Evolutionary conservation across 2,113 vertebrate genomes (phyloP), one percentile per base, ranked within the genome.

Genomic region (Dasyornis broadbenti): DNA sequence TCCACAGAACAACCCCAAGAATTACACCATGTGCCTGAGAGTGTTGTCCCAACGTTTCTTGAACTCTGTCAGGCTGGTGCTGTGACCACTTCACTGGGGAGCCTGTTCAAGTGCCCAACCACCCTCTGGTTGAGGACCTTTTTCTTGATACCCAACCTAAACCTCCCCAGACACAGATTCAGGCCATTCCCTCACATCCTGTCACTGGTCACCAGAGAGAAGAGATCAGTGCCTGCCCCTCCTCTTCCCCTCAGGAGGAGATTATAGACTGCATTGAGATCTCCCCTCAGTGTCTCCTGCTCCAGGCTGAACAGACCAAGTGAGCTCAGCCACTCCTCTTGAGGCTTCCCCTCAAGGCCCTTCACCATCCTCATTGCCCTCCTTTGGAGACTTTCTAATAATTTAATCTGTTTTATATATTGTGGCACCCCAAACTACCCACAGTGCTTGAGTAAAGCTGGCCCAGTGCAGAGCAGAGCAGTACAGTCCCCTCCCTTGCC

Each of bases 131-230:
- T 47, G 21, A 73, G 54, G 22, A 18, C 33, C 6, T 22, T 40
- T 76, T 79, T 70, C 19, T 14, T 40, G 4, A 35, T 40, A 40
- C 5, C 30, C 56, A 24, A 2, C 10, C 8, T 54, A 47, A 54
- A 54, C 11, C 11, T 54, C 6, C 7, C 20, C 30, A n/a, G 65
- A 35, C 7, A 30, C 20, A 49, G 1, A 20, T 79, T 39, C 40
- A 30, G 8, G 13, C n/a, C 30, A 4, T 79, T 70, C 11, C 20
- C 30, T 79, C 0, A 0, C 5, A 13, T 79, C 7, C 6, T 71
- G 57, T 26, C 40, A 12, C 56, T 56, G 40, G 42, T 15, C 49
- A 56, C 24, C 40, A 12, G 3, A 54, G 49, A 24, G 18, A 20
- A n/a, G 39, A 20, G 20, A 86, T 54, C 24, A 40, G 20, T n/a